phyloP scores from a whole-genome alignment of 2,113 vertebrate species.

The Lepisosteus osseus region DNA sequence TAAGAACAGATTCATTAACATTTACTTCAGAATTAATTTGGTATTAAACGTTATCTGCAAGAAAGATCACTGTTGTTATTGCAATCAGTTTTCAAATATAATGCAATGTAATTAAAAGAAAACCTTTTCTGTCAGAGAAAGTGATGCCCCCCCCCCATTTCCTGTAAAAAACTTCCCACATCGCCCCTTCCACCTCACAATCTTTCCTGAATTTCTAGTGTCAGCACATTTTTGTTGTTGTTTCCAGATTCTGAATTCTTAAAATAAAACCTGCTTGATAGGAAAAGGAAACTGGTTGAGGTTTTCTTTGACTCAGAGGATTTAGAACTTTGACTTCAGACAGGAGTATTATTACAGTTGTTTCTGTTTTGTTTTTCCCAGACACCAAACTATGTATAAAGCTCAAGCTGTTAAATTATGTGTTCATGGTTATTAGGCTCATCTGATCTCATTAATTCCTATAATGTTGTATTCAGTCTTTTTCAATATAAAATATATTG shows the following conservation, averaged over 20 bases:
- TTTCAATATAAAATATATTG: too few species aligned
- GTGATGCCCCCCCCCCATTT: constrained; percentile 17
- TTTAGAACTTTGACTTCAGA: too few species aligned
- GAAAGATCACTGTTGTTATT: constrained; percentile 1
- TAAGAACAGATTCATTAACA: background rate
- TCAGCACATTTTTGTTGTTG: constrained; percentile 18
- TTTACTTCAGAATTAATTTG: background rate
- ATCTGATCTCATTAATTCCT: too few species aligned
- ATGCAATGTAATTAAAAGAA: constrained; percentile 23
- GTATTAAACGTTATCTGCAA: background rate
- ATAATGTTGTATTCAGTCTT: too few species aligned
- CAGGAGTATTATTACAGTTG: background rate
- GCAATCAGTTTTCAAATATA: constrained; percentile 1
- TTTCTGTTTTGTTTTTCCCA: too few species aligned
- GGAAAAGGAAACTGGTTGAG: constrained; percentile 31
- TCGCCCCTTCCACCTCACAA: constrained; percentile 22
- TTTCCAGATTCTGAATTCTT: constrained; percentile 38
- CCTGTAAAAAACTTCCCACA: constrained; percentile 2
- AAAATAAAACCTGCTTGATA: constrained; percentile 61
- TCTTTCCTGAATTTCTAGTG: constrained; percentile 29
- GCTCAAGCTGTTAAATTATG: too few species aligned
- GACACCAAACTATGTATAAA: too few species aligned
- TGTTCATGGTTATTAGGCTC: too few species aligned
- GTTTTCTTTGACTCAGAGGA: too few species aligned
- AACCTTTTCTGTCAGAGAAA: constrained; percentile 37